Conservation (phyloP, 2,113 vertebrate species). For the Numida meleagris region DNA sequence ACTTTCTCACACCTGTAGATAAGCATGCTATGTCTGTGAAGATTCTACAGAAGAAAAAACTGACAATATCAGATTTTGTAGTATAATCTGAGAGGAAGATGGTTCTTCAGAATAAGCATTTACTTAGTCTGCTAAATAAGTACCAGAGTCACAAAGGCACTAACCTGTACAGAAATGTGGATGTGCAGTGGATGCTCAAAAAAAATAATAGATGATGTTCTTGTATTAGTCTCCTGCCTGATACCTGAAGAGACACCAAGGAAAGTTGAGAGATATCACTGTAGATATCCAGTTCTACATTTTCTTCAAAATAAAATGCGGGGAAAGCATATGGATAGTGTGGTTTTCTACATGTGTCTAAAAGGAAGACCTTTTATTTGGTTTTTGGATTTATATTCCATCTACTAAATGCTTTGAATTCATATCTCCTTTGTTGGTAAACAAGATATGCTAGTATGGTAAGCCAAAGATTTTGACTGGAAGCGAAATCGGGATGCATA, state of each 20-base stretch:
- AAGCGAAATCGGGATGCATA: not conserved
- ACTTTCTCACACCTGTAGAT: not conserved
- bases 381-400: not conserved
- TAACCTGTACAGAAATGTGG: not conserved
- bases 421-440: not conserved
- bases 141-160: not conserved
- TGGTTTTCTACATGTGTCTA: not conserved
- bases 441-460: not conserved
- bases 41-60: not conserved
- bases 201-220: not conserved
- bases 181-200: not conserved
- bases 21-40: not conserved
- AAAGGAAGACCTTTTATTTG: not conserved
- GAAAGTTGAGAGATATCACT: not conserved
- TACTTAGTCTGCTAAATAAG: not conserved
- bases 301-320: not conserved
- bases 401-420: not conserved
- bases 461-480: not conserved
- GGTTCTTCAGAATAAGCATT: not conserved
- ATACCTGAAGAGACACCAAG: not conserved
- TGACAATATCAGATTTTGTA: not conserved
- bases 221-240: not conserved
- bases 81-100: not conserved
- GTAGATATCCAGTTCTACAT: not conserved
- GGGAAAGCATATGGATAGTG: rapidly evolving